Base-by-base conservation (phyloP, 1,140 invertebrate species). In the Leucophenga varia region DNA sequence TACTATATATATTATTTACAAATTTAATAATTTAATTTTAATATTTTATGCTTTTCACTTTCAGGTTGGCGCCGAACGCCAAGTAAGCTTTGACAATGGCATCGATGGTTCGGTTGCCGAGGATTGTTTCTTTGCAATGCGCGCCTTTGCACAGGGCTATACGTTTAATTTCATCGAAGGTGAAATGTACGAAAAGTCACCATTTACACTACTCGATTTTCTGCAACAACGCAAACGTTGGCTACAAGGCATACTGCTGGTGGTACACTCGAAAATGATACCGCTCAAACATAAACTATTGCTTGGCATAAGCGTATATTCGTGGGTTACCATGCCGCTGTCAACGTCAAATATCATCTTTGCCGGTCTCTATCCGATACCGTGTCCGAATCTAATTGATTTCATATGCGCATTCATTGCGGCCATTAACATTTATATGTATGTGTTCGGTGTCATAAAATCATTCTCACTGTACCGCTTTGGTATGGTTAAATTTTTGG, bases 161-260 rank as follows among this genome's bases (percentile, higher is more conserved):
- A 82, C 86, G 1, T 96, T 96, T 71, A 92, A 93, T 64, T 96
- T 95, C 75, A 84, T 97, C 50, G 93, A 96, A 71, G 93, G 95
- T 14, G 94, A 97, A 78, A 97, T 97, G 94, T 93, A 92, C 86
- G 95, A 98, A 74, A 96, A 97, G 71, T 95, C 91, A 13, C 95
- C 95, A 6, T 98, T 98, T 68, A 93, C 92, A 1, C 76, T 96
- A 2, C 88, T 88, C 81, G 95, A 98, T 75, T 96, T 97, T 69
- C 82, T 98, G 31, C 93, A 96, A 73, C 95, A 98, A 74, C 81
- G 95, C 43, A 97, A 97, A 75, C 83, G 95, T 21, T 98, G 96
- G 96, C 81, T 98, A 37, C 91, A 96, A 79, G 96, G 95, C 59
- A 98, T 98, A 54, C 84, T 93, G 17, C 81, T 98, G 47, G 95